Conservation (phyloP, 1,140 invertebrate species). For the Zaprionus gabonicus region DNA sequence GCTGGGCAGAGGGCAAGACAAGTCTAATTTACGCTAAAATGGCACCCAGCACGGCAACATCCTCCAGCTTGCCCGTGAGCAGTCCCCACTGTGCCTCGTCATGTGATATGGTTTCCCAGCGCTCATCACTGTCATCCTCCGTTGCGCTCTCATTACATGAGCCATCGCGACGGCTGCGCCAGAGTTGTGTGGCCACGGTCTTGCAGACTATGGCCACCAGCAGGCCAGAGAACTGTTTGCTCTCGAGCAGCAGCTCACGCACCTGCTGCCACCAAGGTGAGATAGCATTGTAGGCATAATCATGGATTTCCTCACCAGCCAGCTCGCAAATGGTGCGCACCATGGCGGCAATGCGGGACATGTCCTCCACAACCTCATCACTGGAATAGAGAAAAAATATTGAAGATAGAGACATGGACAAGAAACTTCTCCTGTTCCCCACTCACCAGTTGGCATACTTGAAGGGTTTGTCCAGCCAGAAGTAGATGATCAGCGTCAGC, state of each 20-base stretch:
- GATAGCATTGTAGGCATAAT: conserved; percentile 88
- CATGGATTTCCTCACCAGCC: conserved; percentile 73
- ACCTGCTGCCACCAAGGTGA: conserved; percentile 91
- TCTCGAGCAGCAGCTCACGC: conserved; percentile 89
- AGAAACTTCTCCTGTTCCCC: neutral
- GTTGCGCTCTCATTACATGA: conserved; percentile 83
- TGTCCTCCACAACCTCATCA: conserved; percentile 80
- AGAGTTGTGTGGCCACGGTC: conserved; percentile 87
- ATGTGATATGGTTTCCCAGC: conserved; percentile 93
- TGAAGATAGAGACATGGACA: neutral
- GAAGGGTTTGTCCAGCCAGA: conserved; percentile 80
- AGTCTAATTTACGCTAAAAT: conserved; percentile 86
- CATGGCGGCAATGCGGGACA: conserved; percentile 77
- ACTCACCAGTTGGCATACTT: conserved; percentile 71
- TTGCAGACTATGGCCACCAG: conserved; percentile 91
- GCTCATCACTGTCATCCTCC: conserved; percentile 85
- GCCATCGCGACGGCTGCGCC: conserved; percentile 71
- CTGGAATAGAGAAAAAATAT: conserved; percentile 23
- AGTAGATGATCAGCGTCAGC: conserved; percentile 72
- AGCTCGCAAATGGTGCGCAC: conserved; percentile 70
- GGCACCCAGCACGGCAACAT: conserved; percentile 91
- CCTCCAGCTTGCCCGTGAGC: conserved; percentile 94
- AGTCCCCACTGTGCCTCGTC: conserved; percentile 94
- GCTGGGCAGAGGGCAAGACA: neutral
- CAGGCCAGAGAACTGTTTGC: conserved; percentile 89